Evolutionary conservation across 2,113 vertebrate genomes (phyloP).

Genomic region (Numenius arquata): DNA sequence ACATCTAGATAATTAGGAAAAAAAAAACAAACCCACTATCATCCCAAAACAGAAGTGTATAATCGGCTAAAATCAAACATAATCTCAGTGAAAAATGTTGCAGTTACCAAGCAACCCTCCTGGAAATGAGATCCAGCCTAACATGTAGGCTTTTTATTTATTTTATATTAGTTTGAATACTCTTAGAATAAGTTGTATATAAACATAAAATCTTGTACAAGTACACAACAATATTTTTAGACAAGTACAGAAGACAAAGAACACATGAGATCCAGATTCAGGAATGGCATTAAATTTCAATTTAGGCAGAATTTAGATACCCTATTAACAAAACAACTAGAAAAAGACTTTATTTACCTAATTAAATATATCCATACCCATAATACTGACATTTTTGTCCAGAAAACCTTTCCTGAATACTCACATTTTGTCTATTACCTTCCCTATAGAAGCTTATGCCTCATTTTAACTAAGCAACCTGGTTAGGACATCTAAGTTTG

Average conservation of each 20-base stretch:
- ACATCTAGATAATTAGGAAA: neutral
- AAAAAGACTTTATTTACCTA: neutral
- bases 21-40: neutral
- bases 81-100: neutral
- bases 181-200: neutral
- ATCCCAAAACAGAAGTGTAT: neutral
- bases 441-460: neutral
- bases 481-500: neutral
- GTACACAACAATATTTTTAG: neutral
- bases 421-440: neutral
- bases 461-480: neutral
- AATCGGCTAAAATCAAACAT: neutral
- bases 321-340: neutral
- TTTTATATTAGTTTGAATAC: neutral
- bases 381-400: neutral
- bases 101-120: neutral
- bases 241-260: neutral
- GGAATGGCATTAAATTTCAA: neutral
- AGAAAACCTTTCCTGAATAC: neutral
- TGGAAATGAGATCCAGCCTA: neutral
- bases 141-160: neutral
- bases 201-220: neutral
- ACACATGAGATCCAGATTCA: neutral
- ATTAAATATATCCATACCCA: neutral
- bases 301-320: neutral